Conservation (phyloP, 2,888 invertebrate genomes). For the Megalurothrips usitatus region DNA sequence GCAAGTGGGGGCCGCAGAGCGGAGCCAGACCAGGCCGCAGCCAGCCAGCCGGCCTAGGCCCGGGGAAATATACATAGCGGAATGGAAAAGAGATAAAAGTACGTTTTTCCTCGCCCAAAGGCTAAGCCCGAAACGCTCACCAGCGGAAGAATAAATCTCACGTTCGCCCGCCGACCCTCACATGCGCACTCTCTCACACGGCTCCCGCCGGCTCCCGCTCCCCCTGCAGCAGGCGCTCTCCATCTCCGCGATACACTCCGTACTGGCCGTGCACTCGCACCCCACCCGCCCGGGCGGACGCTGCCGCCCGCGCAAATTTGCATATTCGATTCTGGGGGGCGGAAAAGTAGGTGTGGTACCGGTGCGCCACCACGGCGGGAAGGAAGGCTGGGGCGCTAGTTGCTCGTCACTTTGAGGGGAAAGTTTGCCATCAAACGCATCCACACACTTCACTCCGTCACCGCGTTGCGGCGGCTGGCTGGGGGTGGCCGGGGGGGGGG, state of each 20-base stretch:
- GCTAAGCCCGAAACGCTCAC: slow-evolving; percentile 7
- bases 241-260: neutral
- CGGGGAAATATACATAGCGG: slow-evolving; percentile 18
- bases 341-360: too few species aligned
- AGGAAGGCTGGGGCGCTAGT: too few species aligned
- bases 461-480: too few species aligned
- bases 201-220: neutral
- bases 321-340: too few species aligned
- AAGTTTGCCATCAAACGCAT: too few species aligned
- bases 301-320: too few species aligned
- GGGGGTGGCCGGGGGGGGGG: too few species aligned
- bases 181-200: neutral
- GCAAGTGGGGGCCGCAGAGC: neutral
- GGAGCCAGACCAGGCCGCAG: neutral
- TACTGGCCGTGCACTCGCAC: neutral
- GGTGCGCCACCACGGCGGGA: too few species aligned
- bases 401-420: too few species aligned
- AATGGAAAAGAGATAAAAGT: slow-evolving; percentile 27
- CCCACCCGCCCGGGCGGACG: too few species aligned
- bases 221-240: neutral
- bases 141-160: slow-evolving; percentile 4
- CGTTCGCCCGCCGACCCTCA: neutral
- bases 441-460: too few species aligned
- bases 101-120: slow-evolving; percentile 24
- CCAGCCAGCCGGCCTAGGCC: neutral